phyloP scores from a whole-genome alignment of 2,888 invertebrate genomes.

The Gibbula magus region DNA sequence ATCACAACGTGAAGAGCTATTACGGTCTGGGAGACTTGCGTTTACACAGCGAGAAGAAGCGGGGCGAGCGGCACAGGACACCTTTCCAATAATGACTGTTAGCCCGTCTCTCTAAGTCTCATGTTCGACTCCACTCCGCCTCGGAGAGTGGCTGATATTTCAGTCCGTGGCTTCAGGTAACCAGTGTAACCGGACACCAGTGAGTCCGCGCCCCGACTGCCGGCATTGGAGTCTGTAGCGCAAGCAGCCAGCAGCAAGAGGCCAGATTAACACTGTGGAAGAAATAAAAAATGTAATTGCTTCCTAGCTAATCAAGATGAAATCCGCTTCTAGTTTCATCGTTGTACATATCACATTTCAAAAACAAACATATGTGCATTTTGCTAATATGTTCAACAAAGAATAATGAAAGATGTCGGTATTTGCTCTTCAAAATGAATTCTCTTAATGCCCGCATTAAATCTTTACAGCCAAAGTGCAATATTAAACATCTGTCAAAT shows the following conservation, averaged over 20 bases:
- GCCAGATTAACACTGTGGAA: not conserved
- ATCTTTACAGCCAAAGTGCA: no score
- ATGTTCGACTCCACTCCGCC: not conserved
- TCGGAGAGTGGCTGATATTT: not conserved
- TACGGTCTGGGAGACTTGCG: not conserved
- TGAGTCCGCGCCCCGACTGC: not conserved
- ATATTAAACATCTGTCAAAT: no score
- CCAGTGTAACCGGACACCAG: not conserved
- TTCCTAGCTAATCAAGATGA: not conserved
- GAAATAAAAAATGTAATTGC: constrained; percentile 1
- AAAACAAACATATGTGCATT: no score
- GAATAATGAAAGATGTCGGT: no score
- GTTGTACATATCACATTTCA: no score
- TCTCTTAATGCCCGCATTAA: no score
- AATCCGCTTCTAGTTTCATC: not conserved
- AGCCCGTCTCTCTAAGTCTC: not conserved
- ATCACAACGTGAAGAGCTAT: constrained; percentile 15
- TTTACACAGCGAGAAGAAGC: not conserved
- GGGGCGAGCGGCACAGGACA: not conserved
- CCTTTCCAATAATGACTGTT: not conserved
- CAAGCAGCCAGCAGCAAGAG: not conserved
- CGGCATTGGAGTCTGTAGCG: not conserved
- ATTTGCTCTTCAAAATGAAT: no score
- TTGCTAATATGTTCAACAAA: no score
- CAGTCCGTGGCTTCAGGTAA: not conserved